These are phyloP conservation scores for Aphaenogaster ashmeadi DNA, from an alignment of 1,140 invertebrate genomes.

Conservation along the genomic window DNA sequence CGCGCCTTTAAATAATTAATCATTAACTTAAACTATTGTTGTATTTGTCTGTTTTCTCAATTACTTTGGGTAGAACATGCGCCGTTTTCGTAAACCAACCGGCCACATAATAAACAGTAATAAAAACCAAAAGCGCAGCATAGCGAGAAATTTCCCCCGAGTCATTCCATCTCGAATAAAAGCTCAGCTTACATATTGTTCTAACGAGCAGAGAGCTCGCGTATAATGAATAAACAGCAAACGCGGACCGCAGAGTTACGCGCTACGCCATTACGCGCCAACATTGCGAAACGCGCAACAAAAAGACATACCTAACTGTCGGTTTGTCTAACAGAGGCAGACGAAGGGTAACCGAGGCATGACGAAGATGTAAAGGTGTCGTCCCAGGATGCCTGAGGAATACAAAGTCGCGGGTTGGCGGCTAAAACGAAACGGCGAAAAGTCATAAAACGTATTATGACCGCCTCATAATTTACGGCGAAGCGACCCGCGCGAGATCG, in stretches of 20 bases:
- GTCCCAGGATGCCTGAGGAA: conserved; percentile 13
- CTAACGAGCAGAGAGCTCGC: conserved; percentile 50
- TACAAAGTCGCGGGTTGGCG: conserved; percentile 49
- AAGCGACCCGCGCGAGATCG: conserved; percentile 38
- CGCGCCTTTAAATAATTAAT: conserved; percentile 8
- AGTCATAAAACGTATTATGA: conserved; percentile 71
- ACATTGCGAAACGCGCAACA: conserved; percentile 43
- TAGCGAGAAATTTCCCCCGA: conserved; percentile 57
- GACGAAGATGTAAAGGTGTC: conserved; percentile 67
- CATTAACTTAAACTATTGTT: background rate
- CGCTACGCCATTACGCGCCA: conserved; percentile 47
- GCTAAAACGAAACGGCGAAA: conserved; percentile 54
- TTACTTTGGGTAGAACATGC: background rate
- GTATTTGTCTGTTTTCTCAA: background rate
- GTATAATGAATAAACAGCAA: conserved; percentile 60
- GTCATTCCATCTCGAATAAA: conserved; percentile 59
- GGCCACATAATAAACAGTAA: conserved; percentile 37
- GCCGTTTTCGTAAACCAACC: background rate
- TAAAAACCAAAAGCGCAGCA: conserved; percentile 45
- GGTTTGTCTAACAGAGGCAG: conserved; percentile 34
- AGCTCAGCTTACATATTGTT: conserved; percentile 63
- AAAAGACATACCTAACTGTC: conserved; percentile 40
- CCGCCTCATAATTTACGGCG: conserved; percentile 66
- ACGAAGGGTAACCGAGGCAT: conserved; percentile 33
- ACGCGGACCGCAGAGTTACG: conserved; percentile 19